phyloP scores from a whole-genome alignment of 2,797 vertebrate species.

The Telmatherina bonti region DNA sequence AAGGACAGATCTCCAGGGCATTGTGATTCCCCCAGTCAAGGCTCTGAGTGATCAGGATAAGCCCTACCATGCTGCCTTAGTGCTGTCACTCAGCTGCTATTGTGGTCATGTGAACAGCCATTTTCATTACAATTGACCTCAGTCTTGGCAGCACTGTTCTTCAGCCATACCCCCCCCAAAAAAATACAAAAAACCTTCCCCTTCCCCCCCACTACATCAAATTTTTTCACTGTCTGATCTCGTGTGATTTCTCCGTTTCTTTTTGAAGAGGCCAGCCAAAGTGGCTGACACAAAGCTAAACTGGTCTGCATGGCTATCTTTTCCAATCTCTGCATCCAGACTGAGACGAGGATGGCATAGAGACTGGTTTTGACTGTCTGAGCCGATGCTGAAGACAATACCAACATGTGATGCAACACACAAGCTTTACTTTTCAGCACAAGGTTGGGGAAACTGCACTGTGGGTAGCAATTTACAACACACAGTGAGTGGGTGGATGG shows the following conservation, averaged over 20 bases:
- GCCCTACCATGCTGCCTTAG: slow-evolving; percentile 74
- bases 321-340: slow-evolving; percentile 22
- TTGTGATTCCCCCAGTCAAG: slow-evolving; percentile 79
- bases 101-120: slow-evolving; percentile 80
- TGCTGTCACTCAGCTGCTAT: slow-evolving; percentile 78
- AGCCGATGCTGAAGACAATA: slow-evolving; percentile 53
- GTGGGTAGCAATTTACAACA: slow-evolving; percentile 40
- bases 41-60: slow-evolving; percentile 81
- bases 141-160: slow-evolving; percentile 77
- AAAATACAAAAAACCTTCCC: no score
- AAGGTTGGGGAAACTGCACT: slow-evolving; percentile 12
- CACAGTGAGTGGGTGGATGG: slow-evolving; percentile 39
- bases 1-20: slow-evolving; percentile 77
- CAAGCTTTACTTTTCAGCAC: slow-evolving; percentile 45
- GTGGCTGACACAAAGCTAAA: slow-evolving; percentile 37
- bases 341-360: slow-evolving; percentile 11
- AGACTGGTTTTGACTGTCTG: slow-evolving; percentile 60
- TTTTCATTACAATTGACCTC: slow-evolving; percentile 83
- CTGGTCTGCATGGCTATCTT: slow-evolving; percentile 14
- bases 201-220: slow-evolving; percentile 56
- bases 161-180: slow-evolving; percentile 62
- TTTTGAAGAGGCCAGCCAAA: slow-evolving; percentile 38
- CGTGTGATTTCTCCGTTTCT: slow-evolving; percentile 20
- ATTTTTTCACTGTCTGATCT: slow-evolving; percentile 58
- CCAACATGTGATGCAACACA: slow-evolving; percentile 46